These are phyloP conservation scores for Apotomis turbidana DNA, from an alignment of 2,888 invertebrate species.

Conservation along the genomic window DNA sequence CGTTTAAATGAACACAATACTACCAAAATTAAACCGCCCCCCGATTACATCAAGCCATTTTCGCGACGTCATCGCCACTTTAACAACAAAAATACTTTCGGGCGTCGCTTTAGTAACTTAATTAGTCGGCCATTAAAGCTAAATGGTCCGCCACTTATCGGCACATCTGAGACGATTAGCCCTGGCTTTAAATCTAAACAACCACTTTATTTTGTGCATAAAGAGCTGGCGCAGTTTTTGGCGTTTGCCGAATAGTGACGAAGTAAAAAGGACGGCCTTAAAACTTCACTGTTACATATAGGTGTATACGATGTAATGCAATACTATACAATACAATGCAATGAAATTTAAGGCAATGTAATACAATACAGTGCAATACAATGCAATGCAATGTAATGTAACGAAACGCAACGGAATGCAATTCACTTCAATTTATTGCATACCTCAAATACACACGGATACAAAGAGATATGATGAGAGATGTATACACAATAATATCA, in stretches of 20 bases:
- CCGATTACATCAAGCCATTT: slow-evolving; percentile 2
- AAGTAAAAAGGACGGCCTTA: too few species aligned
- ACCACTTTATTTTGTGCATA: slow-evolving; percentile 7
- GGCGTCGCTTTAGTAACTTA: slow-evolving; percentile 60
- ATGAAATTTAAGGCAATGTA: too few species aligned
- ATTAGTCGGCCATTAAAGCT: slow-evolving; percentile 71
- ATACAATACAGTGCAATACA: too few species aligned
- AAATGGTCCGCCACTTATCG: slow-evolving; percentile 73
- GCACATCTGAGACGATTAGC: slow-evolving; percentile 61
- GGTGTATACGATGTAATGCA: too few species aligned
- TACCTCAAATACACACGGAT: too few species aligned
- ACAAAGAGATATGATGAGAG: too few species aligned
- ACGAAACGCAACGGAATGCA: too few species aligned
- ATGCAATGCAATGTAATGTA: too few species aligned
- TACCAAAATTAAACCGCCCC: neutral
- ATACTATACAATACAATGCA: too few species aligned
- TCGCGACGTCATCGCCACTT: slow-evolving; percentile 30
- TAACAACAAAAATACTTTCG: slow-evolving; percentile 47
- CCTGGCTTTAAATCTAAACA: slow-evolving; percentile 59
- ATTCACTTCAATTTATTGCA: too few species aligned
- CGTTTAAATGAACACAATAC: neutral
- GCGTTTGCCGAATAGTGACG: neutral
- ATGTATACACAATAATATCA: too few species aligned
- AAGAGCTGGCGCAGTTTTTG: neutral
- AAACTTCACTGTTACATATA: too few species aligned